Evolutionary conservation across 2,888 invertebrate species (phyloP).

Genomic region (Blomia tropicalis): DNA sequence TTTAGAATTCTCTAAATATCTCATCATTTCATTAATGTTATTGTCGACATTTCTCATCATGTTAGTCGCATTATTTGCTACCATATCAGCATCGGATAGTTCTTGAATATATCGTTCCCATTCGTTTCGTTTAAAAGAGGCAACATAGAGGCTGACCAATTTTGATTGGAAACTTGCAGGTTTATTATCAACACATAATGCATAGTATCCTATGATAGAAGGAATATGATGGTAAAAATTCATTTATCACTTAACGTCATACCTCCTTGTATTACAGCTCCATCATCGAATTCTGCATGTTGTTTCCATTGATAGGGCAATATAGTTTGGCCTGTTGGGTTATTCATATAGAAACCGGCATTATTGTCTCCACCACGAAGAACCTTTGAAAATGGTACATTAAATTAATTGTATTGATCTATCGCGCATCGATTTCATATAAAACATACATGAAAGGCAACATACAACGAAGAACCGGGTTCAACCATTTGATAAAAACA

Average conservation of each 20-base stretch:
- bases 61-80: constrained; percentile 71
- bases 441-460: constrained; percentile 65
- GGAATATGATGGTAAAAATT: neutral
- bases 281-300: constrained; percentile 75
- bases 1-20: constrained; percentile 62
- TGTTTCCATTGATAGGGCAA: constrained; percentile 79
- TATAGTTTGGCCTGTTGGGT: constrained; percentile 65
- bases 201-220: constrained; percentile 50
- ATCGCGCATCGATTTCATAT: constrained; percentile 27
- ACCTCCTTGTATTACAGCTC: constrained; percentile 50
- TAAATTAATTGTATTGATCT: neutral
- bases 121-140: constrained; percentile 74
- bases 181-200: constrained; percentile 79
- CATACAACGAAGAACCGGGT: constrained; percentile 76
- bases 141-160: constrained; percentile 71
- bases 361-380: constrained; percentile 81
- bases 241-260: neutral
- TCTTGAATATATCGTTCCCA: constrained; percentile 85
- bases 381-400: constrained; percentile 44
- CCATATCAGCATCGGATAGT: constrained; percentile 65
- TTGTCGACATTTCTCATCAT: constrained; percentile 30
- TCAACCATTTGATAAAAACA: constrained; percentile 89
- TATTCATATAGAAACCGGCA: constrained; percentile 75
- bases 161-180: constrained; percentile 78
- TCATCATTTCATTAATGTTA: constrained; percentile 45